Base-by-base conservation (phyloP, 92 coral and sea anemone species). In the Blastomussa wellsi region DNA sequence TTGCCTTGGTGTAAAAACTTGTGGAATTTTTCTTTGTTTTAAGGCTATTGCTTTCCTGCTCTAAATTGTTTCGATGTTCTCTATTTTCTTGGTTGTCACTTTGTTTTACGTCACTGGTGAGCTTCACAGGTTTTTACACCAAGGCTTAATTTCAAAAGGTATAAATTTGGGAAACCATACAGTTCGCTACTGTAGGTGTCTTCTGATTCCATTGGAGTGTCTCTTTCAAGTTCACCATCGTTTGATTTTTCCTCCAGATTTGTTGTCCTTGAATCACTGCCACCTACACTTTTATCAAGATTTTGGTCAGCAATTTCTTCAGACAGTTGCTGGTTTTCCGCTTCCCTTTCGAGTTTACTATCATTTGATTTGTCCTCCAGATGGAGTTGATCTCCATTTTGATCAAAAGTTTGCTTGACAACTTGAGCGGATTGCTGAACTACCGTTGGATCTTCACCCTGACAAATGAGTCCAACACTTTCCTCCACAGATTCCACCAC, bases 141-240 rank as follows among this genome's bases (percentile, higher is more conserved):
- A n/a, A n/a, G n/a, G n/a, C n/a, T n/a, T n/a, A n/a, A n/a, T n/a
- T 51, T 51, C 57, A 20, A 33, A 7, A 5, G 2, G 24, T 13
- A 69, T 5, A 70, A 19, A 70, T 14, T 36, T 5, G 44, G 35
- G 15, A 36, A 68, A 51, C 28, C 66, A 14, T 49, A 70, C 77
- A 38, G 7, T 71, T 72, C 53, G 22, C 49, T 26, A 17, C 31
- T 77, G 47, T 19, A 32, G 29, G 6, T 75, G 41, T 77, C 69
- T 8, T 82, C 86, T 82, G 78, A 24, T 82, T 82, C 86, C 86
- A 82, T 82, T 52, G 65, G 74, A 19, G 26, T 67, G 31, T 67
- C 84, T 31, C 41, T 38, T 71, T 82, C 79, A 28, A 68, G 66
- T 35, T 80, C 29, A 7, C 42, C 1, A 8, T 52, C 78, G 53